Evolutionary conservation across 2,888 invertebrate species (phyloP).

Genomic region (Salticus scenicus): DNA sequence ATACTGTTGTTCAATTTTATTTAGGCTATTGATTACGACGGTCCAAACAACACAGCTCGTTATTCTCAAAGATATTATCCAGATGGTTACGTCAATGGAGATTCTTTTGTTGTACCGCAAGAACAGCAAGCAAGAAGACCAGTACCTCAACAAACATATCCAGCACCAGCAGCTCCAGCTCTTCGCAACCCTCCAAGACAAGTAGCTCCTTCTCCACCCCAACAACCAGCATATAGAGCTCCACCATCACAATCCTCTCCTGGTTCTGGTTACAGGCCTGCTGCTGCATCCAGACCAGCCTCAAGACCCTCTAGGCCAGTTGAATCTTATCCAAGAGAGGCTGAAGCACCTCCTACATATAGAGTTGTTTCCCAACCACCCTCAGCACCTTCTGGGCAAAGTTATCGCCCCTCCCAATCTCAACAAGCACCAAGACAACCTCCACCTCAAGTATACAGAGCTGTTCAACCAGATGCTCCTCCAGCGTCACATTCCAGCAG

Average conservation of each 20-base stretch:
- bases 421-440: constrained; percentile 9
- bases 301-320: constrained; percentile 56
- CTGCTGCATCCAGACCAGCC: constrained; percentile 28
- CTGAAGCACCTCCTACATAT: neutral
- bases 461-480: neutral
- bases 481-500: neutral
- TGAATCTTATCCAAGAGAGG: constrained; percentile 43
- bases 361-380: constrained; percentile 19
- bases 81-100: constrained; percentile 71
- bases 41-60: constrained; percentile 73
- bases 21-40: constrained; percentile 71
- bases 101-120: constrained; percentile 62
- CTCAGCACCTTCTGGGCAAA: neutral
- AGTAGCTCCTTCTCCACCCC: constrained; percentile 24
- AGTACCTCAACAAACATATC: constrained; percentile 15
- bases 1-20: too few species aligned
- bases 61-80: constrained; percentile 75
- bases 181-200: constrained; percentile 33
- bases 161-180: constrained; percentile 20
- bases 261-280: constrained; percentile 11
- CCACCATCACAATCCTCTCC: constrained; percentile 33
- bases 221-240: constrained; percentile 32
- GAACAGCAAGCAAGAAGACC: constrained; percentile 36
- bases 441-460: constrained; percentile 51
- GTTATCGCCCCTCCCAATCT: constrained; percentile 18